A percentile compares a stretch with the other conserved stretches of the same genome.
Evolutionary conservation across 2,113 vertebrate genomes (phyloP).

Genomic region (Paracanthobrama guichenoti): DNA sequence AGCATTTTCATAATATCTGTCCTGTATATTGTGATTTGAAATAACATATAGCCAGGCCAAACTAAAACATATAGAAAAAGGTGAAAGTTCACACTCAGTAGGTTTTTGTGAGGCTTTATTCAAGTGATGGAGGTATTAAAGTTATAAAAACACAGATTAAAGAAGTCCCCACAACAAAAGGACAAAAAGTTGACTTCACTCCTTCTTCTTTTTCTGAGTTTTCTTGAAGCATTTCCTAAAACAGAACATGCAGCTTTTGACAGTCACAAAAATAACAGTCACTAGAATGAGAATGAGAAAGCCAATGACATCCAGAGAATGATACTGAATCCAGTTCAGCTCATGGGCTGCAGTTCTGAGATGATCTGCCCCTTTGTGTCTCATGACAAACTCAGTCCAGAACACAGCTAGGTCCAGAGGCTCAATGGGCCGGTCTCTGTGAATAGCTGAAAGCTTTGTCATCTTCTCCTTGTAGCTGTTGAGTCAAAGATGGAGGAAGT

Average conservation of each 20-base stretch:
- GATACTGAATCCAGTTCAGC: conserved; percentile 94
- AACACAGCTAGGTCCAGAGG: conserved; percentile 87
- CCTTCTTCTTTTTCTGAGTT: conserved; percentile 68
- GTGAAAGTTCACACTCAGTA: not conserved
- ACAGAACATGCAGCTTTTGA: conserved; percentile 80
- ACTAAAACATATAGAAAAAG: not conserved
- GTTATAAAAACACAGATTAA: not conserved
- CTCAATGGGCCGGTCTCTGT: conserved; percentile 84
- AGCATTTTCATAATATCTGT: too few relatives aligned
- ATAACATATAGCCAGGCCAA: not conserved
- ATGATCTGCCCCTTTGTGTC: conserved; percentile 86
- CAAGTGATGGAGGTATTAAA: conserved; percentile 3
- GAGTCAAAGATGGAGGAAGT: conserved; percentile 9
- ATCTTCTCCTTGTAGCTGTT: conserved; percentile 90
- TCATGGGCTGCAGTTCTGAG: conserved; percentile 84
- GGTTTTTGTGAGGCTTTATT: conserved; percentile 14
- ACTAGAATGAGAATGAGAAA: conserved; percentile 74
- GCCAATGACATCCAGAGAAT: conserved; percentile 84
- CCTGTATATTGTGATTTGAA: not conserved
- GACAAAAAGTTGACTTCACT: conserved; percentile 44
- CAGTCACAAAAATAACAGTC: conserved; percentile 64
- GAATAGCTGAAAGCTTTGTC: conserved; percentile 77
- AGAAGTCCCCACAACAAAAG: not conserved
- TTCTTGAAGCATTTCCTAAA: conserved; percentile 66
- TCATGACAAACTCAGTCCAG: conserved; percentile 94